phyloP scores from a whole-genome alignment of 1,140 invertebrate genomes.

The Scaptomyza pallida region DNA sequence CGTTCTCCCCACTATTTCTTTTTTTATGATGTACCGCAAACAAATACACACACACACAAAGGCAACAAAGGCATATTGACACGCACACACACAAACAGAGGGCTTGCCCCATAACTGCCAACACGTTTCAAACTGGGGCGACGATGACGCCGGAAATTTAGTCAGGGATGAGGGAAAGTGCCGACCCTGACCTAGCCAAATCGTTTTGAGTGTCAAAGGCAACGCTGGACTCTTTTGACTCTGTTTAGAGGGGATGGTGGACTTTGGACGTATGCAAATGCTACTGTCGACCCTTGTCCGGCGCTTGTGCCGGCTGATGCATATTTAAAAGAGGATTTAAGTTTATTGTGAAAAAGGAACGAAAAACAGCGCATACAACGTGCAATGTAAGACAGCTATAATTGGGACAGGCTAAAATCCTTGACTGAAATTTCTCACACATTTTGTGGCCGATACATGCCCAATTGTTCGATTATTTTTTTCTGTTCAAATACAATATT shows the following conservation, averaged over 20 bases:
- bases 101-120: conserved; percentile 73
- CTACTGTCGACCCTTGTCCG: conserved; percentile 45
- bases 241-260: conserved; percentile 7
- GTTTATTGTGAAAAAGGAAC: conserved; percentile 42
- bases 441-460: background rate
- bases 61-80: background rate
- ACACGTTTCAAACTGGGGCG: conserved; percentile 70
- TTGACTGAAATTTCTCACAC: conserved; percentile 3
- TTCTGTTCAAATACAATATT: conserved; percentile 63
- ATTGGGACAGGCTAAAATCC: no score
- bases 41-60: conserved; percentile 40
- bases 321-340: conserved; percentile 62
- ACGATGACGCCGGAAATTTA: conserved; percentile 49
- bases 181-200: conserved; percentile 77
- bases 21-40: conserved; percentile 66
- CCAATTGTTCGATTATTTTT: conserved; percentile 9
- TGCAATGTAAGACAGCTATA: no score
- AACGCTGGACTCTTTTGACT: conserved; percentile 26
- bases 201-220: conserved; percentile 77
- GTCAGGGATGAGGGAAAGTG: conserved; percentile 22
- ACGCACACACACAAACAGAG: background rate
- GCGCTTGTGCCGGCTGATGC: conserved; percentile 49
- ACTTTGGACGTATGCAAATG: conserved; percentile 74
- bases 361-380: background rate
- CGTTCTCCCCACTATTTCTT: conserved; percentile 17